phyloP scores from a whole-genome alignment of 2,888 invertebrate genomes.

The Troilus luridus region DNA sequence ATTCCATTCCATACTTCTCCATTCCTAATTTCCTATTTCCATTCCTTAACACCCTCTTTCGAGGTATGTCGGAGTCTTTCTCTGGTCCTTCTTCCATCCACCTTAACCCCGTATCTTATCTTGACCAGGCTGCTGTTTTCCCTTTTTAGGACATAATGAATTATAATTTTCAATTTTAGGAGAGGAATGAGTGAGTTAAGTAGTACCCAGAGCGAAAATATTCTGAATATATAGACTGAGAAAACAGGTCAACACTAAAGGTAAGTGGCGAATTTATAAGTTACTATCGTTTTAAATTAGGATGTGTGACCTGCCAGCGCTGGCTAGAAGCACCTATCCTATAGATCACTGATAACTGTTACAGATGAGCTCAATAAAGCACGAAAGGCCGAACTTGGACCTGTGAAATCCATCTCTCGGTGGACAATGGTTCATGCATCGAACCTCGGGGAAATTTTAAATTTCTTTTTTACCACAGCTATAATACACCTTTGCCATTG shows the following conservation, averaged over 20 bases:
- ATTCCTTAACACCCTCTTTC: too few species aligned
- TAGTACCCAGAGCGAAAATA: background rate
- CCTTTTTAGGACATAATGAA: too few species aligned
- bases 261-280: background rate
- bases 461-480: background rate
- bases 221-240: too few species aligned
- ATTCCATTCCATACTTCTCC: too few species aligned
- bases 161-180: too few species aligned
- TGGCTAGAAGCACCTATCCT: background rate
- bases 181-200: too few species aligned
- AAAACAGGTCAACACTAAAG: background rate
- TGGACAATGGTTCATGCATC: background rate
- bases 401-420: background rate
- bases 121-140: too few species aligned
- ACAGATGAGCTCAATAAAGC: conserved; percentile 13
- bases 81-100: too few species aligned
- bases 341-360: background rate
- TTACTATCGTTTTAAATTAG: background rate
- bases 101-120: too few species aligned
- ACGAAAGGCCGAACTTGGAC: background rate
- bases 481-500: conserved; percentile 6
- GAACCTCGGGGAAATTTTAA: background rate
- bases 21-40: too few species aligned
- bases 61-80: too few species aligned
- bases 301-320: background rate